Conservation (phyloP, 1,140 invertebrate genomes). For the Melipona quadrifasciata region DNA sequence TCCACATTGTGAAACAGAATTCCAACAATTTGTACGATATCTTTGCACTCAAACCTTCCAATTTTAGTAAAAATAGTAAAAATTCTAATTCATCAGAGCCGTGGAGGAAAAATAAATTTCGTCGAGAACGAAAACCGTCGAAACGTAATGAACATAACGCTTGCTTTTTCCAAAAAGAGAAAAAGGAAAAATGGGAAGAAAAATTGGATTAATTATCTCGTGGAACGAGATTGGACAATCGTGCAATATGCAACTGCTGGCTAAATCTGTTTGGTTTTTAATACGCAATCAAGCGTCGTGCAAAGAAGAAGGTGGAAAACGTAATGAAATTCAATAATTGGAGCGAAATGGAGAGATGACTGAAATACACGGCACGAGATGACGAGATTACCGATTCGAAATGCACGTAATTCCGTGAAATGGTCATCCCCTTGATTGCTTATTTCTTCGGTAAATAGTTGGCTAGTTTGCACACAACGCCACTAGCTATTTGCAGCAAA, state of each 20-base stretch:
- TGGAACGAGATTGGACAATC: too few relatives aligned
- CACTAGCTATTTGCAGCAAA: constrained; percentile 30
- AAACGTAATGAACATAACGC: not conserved
- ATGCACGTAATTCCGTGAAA: constrained; percentile 16
- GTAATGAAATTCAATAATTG: not conserved
- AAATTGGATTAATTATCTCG: not conserved
- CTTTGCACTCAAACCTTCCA: too few relatives aligned
- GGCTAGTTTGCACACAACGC: constrained; percentile 54
- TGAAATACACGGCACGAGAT: not conserved
- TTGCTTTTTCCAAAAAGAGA: not conserved
- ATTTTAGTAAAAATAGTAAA: too few relatives aligned
- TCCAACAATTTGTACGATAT: too few relatives aligned
- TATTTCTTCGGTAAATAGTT: constrained; percentile 68
- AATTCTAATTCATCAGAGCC: too few relatives aligned
- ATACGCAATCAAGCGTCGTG: not conserved
- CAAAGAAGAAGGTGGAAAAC: not conserved
- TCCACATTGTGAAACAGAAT: too few relatives aligned
- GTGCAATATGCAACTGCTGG: not conserved
- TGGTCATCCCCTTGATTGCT: constrained; percentile 51
- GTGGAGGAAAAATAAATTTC: not conserved
- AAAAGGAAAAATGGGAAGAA: not conserved
- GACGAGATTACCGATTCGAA: not conserved
- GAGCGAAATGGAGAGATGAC: too few relatives aligned
- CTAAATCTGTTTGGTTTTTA: not conserved
- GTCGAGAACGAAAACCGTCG: not conserved